These are phyloP conservation scores for Oopsacas minuta DNA, from an alignment of 37 sponge, comb jelly and placozoan genomes.

Conservation along the genomic window DNA sequence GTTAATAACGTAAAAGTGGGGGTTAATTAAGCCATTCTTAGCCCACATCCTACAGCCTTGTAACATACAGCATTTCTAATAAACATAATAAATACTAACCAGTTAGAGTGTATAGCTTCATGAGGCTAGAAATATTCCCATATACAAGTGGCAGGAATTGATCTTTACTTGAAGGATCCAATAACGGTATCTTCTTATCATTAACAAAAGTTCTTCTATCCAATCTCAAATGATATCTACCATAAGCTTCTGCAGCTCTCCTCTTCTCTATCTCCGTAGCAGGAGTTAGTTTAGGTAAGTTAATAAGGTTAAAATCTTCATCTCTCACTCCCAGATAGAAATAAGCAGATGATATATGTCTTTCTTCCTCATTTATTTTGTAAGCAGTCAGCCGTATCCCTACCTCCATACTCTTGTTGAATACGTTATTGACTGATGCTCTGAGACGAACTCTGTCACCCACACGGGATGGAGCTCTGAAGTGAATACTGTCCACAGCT, in stretches of 20 bases:
- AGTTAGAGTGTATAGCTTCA: neutral
- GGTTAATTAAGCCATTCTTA: too few relatives aligned
- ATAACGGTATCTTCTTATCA: neutral
- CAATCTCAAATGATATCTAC: constrained; percentile 29
- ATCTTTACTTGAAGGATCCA: neutral
- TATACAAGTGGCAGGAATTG: neutral
- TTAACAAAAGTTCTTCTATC: constrained; percentile 25
- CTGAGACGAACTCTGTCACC: constrained; percentile 30
- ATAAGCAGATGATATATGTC: constrained; percentile 36
- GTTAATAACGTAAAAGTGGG: too few relatives aligned
- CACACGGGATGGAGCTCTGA: constrained; percentile 32
- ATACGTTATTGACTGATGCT: constrained; percentile 34
- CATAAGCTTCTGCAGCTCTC: constrained; percentile 32
- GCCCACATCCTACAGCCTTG: too few relatives aligned
- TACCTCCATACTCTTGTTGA: constrained; percentile 36
- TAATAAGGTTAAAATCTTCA: neutral
- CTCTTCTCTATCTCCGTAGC: constrained; percentile 26
- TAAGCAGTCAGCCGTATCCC: constrained; percentile 35
- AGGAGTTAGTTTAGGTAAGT: constrained; percentile 3
- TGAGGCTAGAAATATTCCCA: neutral
- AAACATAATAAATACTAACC: too few relatives aligned
- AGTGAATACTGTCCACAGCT: constrained; percentile 28
- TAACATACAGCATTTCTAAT: too few relatives aligned
- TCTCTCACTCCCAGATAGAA: constrained; percentile 18
- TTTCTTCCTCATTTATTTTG: constrained; percentile 24